Percentiles rank a stretch among this genome's conserved stretches.
These are phyloP conservation scores for Lypha dubia DNA, from an alignment of 2,888 invertebrate genomes.

Conservation along the genomic window DNA sequence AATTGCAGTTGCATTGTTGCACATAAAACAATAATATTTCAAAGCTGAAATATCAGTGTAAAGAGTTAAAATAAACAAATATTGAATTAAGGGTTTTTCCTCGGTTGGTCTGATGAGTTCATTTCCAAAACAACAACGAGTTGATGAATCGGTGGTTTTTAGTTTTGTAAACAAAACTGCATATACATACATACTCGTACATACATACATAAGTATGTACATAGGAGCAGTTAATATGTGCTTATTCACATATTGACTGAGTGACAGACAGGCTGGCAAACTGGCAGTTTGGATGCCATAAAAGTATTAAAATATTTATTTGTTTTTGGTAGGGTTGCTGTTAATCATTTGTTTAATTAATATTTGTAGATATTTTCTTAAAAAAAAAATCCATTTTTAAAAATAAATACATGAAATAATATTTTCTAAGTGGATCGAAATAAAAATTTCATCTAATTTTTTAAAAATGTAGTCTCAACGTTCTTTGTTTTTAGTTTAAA, in stretches of 20 bases:
- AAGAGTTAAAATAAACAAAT: slow-evolving; percentile 76
- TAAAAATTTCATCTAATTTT: slow-evolving; percentile 14
- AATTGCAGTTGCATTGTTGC: slow-evolving; percentile 40
- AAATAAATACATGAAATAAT: slow-evolving; percentile 29
- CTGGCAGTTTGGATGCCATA: slow-evolving; percentile 46
- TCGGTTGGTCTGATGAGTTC: slow-evolving; percentile 27
- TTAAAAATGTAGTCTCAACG: not conserved
- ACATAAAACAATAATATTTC: slow-evolving; percentile 13
- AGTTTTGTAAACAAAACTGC: slow-evolving; percentile 44
- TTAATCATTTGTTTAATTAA: slow-evolving; percentile 64
- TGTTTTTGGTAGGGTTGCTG: slow-evolving; percentile 46
- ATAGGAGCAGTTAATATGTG: slow-evolving; percentile 51
- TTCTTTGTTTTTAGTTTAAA: slow-evolving; percentile 4
- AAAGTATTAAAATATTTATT: slow-evolving; percentile 61
- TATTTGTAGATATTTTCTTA: slow-evolving; percentile 18
- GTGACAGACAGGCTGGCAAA: not conserved
- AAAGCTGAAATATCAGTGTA: slow-evolving; percentile 74
- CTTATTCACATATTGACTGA: slow-evolving; percentile 31
- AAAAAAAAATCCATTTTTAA: slow-evolving; percentile 3
- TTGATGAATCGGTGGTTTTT: slow-evolving; percentile 54
- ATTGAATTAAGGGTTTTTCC: slow-evolving; percentile 70
- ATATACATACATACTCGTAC: too few species aligned
- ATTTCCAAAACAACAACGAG: slow-evolving; percentile 35
- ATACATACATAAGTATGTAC: too few species aligned
- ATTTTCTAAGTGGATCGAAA: slow-evolving; percentile 25